Percentiles rank a stretch among this genome's conserved stretches.
Conservation (phyloP, 2,888 invertebrate species). For the Catocala nupta region DNA sequence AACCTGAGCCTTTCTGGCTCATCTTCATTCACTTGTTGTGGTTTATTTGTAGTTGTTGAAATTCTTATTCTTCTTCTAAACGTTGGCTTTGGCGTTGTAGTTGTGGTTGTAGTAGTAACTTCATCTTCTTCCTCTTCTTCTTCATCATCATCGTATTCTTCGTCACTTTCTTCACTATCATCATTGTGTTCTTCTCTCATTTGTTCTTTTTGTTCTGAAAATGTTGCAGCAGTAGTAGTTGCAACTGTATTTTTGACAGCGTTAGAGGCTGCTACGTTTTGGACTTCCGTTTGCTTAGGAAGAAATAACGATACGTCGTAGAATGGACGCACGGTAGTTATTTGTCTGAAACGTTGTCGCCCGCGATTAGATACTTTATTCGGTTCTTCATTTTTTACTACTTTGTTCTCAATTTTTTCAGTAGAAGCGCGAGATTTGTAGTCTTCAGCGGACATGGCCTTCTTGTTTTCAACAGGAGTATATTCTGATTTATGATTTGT, state of each 20-base stretch:
- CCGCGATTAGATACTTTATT: slow-evolving; percentile 29
- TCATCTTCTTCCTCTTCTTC: slow-evolving; percentile 54
- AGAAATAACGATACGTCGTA: slow-evolving; percentile 63
- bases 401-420: slow-evolving; percentile 35
- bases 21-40: slow-evolving; percentile 45
- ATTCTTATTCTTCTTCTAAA: slow-evolving; percentile 57
- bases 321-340: slow-evolving; percentile 48
- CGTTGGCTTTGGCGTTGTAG: slow-evolving; percentile 62
- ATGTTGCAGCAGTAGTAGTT: slow-evolving; percentile 42
- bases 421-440: slow-evolving; percentile 61
- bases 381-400: neutral
- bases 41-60: slow-evolving; percentile 55
- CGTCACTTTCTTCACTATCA: slow-evolving; percentile 12
- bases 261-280: slow-evolving; percentile 66
- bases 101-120: slow-evolving; percentile 54
- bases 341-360: slow-evolving; percentile 37
- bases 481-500: slow-evolving; percentile 73
- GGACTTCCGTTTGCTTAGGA: slow-evolving; percentile 53
- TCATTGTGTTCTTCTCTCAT: slow-evolving; percentile 10
- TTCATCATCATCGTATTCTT: slow-evolving; percentile 19
- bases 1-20: slow-evolving; percentile 65
- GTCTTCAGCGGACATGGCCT: slow-evolving; percentile 69
- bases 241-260: slow-evolving; percentile 57
- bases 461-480: slow-evolving; percentile 71
- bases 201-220: slow-evolving; percentile 17